Percentiles rank a stretch among this genome's conserved stretches.
Evolutionary conservation across 2,797 vertebrate species (phyloP).

Genomic region (Schizopygopsis pylzovi): DNA sequence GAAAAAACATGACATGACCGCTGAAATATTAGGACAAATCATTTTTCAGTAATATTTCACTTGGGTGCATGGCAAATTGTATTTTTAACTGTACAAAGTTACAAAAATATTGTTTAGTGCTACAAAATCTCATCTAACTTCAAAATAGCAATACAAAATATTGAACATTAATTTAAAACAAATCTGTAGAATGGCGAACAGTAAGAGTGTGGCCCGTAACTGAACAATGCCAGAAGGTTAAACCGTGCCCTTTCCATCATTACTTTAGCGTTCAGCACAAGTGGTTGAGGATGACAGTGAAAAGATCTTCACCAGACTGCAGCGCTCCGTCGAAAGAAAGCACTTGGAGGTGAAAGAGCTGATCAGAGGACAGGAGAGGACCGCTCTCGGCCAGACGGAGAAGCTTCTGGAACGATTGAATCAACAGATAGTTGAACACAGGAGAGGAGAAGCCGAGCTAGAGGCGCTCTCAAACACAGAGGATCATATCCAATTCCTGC

Average conservation of each 20-base stretch:
- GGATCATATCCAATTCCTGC: conserved; percentile 76
- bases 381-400: conserved; percentile 69
- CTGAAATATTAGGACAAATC: no score
- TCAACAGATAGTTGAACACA: conserved; percentile 64
- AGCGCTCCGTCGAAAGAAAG: conserved; percentile 78
- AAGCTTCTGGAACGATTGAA: conserved; percentile 72
- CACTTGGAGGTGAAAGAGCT: conserved; percentile 72
- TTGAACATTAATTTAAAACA: not conserved
- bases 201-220: no score
- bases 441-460: conserved; percentile 66
- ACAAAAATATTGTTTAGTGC: no score
- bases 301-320: conserved; percentile 73
- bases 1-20: no score
- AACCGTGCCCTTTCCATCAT: not conserved
- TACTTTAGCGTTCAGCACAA: conserved; percentile 72
- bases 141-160: not conserved
- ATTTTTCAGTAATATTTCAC: no score
- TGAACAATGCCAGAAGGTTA: not conserved
- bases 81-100: no score
- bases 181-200: no score
- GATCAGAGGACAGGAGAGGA: conserved; percentile 71
- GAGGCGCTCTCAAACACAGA: conserved; percentile 71
- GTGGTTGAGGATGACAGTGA: conserved; percentile 76
- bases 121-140: no score
- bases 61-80: no score